Evolutionary conservation across 2,888 invertebrate genomes (phyloP).

Genomic region (Chrysolina oricalcia): DNA sequence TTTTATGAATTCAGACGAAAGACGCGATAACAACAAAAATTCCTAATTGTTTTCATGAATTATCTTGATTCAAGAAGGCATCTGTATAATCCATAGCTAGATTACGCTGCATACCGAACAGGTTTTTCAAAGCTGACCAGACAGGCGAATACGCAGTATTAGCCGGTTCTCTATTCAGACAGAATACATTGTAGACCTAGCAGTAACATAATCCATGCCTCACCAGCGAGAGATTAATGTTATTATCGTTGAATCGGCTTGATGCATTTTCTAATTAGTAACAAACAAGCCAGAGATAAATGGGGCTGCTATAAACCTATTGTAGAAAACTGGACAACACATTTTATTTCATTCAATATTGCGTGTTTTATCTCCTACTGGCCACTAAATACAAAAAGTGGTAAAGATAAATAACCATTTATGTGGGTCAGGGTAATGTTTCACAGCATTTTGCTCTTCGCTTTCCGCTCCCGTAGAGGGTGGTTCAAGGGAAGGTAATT

Average conservation of each 20-base stretch:
- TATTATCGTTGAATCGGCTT: constrained; percentile 33
- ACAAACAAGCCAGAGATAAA: constrained; percentile 26
- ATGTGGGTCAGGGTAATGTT: constrained; percentile 34
- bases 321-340: constrained; percentile 19
- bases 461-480: constrained; percentile 29
- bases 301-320: constrained; percentile 25
- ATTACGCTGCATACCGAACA: not conserved
- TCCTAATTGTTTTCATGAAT: too few species aligned
- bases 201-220: constrained; percentile 36
- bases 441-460: constrained; percentile 34
- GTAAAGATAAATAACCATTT: constrained; percentile 35
- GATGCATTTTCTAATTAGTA: constrained; percentile 39
- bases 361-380: constrained; percentile 33
- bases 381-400: constrained; percentile 32
- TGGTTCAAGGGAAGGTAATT: constrained; percentile 28
- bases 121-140: not conserved
- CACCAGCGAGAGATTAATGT: constrained; percentile 32
- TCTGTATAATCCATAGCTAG: too few species aligned
- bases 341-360: constrained; percentile 38
- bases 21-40: too few species aligned
- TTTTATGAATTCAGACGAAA: too few species aligned
- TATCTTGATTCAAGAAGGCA: too few species aligned
- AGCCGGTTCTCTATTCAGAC: not conserved
- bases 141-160: not conserved
- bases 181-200: constrained; percentile 32